These are phyloP conservation scores for Physella acuta DNA, from an alignment of 1,140 invertebrate genomes.

Conservation along the genomic window DNA sequence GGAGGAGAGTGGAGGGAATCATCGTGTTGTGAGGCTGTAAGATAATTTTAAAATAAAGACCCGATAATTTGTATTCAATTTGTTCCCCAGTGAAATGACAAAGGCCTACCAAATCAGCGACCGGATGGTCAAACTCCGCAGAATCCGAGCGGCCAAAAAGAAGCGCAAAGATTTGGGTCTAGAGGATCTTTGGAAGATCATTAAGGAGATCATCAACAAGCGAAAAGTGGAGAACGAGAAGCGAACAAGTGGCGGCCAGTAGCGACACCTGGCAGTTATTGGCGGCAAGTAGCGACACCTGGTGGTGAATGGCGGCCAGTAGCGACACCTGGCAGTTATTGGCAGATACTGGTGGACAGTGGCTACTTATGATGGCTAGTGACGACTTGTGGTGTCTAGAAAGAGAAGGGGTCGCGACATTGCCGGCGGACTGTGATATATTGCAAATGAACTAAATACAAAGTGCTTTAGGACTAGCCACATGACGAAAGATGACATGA, in stretches of 20 bases:
- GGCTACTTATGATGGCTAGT: not conserved
- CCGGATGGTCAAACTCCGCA: slow-evolving; percentile 39
- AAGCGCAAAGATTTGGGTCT: slow-evolving; percentile 43
- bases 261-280: too few species aligned
- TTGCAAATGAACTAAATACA: too few species aligned
- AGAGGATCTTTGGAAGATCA: slow-evolving; percentile 39
- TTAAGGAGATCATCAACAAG: slow-evolving; percentile 46
- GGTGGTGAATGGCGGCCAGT: not conserved
- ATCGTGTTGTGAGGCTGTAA: too few species aligned
- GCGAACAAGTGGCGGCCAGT: not conserved
- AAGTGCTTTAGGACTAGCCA: too few species aligned
- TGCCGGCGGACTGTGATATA: too few species aligned
- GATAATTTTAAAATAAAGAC: not conserved
- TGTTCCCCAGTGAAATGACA: slow-evolving; percentile 42
- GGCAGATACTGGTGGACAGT: too few species aligned
- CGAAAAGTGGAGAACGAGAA: slow-evolving; percentile 36
- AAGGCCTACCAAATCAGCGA: slow-evolving; percentile 39
- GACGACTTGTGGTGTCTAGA: too few species aligned
- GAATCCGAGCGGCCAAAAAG: slow-evolving; percentile 38
- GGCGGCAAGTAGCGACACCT: too few species aligned
- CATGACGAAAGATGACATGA: too few species aligned
- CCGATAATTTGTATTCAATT: not conserved
- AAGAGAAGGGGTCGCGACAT: too few species aligned
- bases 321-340: too few species aligned
- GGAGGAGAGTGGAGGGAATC: too few species aligned